A percentile compares a stretch with the other conserved stretches of the same genome.
Conservation (phyloP, 2,113 vertebrate genomes). For the Dasypus novemcinctus region DNA sequence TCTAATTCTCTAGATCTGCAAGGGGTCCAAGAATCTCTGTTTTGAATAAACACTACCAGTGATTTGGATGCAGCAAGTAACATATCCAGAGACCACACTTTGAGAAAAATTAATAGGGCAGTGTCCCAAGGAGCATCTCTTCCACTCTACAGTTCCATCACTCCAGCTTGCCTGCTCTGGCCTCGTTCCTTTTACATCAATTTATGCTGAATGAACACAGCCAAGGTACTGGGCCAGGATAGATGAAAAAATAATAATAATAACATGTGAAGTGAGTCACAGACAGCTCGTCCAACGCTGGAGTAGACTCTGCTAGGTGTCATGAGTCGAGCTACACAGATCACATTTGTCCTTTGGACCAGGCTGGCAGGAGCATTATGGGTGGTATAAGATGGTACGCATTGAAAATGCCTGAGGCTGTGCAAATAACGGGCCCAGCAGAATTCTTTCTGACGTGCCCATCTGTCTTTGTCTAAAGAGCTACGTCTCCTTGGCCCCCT, state of each 20-base stretch:
- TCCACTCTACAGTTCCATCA: background rate
- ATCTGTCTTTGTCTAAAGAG: conserved; percentile 51
- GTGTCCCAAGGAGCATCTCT: background rate
- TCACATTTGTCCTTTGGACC: background rate
- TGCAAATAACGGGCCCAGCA: background rate
- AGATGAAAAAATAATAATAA: background rate
- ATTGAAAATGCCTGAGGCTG: background rate
- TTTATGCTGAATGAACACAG: background rate
- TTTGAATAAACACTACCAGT: background rate
- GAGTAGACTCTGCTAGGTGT: background rate
- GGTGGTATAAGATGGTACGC: background rate
- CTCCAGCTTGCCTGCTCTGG: background rate
- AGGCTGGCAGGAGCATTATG: background rate
- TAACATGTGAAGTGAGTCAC: background rate
- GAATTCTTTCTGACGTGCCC: background rate
- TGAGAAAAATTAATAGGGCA: background rate
- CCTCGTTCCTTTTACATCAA: background rate
- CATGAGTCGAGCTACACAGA: background rate
- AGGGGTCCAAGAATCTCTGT: background rate
- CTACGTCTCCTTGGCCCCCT: background rate
- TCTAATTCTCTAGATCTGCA: background rate
- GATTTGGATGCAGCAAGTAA: background rate
- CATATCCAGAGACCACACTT: background rate
- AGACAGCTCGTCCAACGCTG: background rate
- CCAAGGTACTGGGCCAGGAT: background rate